These are phyloP conservation scores for Leptinotarsa peninsularis DNA, from an alignment of 2,888 invertebrate genomes.

Conservation along the genomic window DNA sequence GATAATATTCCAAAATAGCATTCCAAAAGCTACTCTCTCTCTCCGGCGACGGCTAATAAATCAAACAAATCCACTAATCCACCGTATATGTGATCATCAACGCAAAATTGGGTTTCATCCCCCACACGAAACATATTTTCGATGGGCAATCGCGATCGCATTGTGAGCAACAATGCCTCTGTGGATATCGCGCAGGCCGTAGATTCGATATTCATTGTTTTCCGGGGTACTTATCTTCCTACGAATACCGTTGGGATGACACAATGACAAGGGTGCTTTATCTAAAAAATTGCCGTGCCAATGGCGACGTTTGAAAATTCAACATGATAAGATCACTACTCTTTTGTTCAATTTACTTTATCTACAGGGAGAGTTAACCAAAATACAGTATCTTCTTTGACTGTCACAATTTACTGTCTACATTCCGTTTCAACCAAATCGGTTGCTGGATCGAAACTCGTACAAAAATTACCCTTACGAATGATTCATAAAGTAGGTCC, in stretches of 20 bases:
- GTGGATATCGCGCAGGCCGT: not conserved
- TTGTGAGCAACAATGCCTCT: not conserved
- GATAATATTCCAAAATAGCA: too few species aligned
- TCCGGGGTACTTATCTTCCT: conserved; percentile 1
- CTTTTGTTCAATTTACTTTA: not conserved
- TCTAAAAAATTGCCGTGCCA: not conserved
- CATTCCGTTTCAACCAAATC: too few species aligned
- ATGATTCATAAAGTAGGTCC: too few species aligned
- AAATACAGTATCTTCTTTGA: too few species aligned
- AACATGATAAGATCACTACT: not conserved
- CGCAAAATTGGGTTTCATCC: not conserved
- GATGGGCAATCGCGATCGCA: not conserved
- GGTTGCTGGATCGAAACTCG: too few species aligned
- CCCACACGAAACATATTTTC: not conserved
- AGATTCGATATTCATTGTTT: not conserved
- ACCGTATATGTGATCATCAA: too few species aligned
- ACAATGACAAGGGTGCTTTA: conserved; percentile 2
- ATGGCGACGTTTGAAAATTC: not conserved
- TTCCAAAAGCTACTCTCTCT: not conserved
- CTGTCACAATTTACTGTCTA: too few species aligned
- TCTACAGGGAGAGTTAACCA: too few species aligned
- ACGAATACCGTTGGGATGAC: not conserved
- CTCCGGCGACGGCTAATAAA: not conserved
- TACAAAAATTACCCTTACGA: too few species aligned
- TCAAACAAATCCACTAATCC: too few species aligned